A percentile compares a stretch with the other conserved stretches of the same genome.
Conservation (phyloP, 1,140 invertebrate species). For the Pemphigus obesinymphae region DNA sequence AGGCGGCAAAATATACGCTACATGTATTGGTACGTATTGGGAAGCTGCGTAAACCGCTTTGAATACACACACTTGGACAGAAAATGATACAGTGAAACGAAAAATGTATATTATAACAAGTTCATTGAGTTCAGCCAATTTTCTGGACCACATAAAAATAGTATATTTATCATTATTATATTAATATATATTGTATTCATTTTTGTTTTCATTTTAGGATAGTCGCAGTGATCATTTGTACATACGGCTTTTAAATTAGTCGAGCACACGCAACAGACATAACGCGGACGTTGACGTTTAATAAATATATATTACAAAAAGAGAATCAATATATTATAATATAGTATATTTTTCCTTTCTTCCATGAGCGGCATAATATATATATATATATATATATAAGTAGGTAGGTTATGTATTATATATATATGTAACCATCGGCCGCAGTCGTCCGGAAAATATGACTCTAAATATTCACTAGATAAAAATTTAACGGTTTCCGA, state of each 20-base stretch:
- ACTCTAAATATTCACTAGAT: background rate
- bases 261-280: background rate
- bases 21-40: background rate
- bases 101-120: too few relatives aligned
- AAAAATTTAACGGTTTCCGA: slow-evolving; percentile 2
- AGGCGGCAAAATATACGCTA: background rate
- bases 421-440: background rate
- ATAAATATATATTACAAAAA: too few relatives aligned
- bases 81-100: background rate
- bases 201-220: too few relatives aligned
- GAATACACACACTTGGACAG: background rate
- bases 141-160: too few relatives aligned
- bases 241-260: background rate
- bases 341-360: background rate
- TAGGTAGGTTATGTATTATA: background rate
- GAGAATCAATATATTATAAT: too few relatives aligned
- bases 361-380: too few relatives aligned
- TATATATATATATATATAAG: too few relatives aligned
- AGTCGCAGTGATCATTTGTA: too few relatives aligned
- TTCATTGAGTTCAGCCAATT: background rate
- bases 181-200: too few relatives aligned
- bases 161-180: background rate
- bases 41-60: background rate
- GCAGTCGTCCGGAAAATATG: background rate
- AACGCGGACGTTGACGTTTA: slow-evolving; percentile 21